Conservation (phyloP, 1,140 invertebrate genomes). For the Hydropsyche tenuis region DNA sequence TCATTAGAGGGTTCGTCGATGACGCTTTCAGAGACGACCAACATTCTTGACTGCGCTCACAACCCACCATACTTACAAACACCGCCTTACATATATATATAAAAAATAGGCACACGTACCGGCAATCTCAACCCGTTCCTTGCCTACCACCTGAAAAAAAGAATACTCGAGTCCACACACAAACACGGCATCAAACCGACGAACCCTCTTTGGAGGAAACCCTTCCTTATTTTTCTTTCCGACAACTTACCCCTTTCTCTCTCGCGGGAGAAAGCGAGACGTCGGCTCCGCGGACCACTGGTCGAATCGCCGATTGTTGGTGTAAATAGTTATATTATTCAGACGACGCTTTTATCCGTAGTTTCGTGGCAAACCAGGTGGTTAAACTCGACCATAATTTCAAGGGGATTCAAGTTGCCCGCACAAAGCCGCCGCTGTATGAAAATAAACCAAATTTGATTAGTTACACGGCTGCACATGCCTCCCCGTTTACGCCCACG, state of each 20-base stretch:
- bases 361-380: conserved; percentile 24
- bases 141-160: conserved; percentile 29
- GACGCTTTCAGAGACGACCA: background rate
- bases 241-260: conserved; percentile 46
- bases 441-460: conserved; percentile 28
- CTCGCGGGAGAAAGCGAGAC: conserved; percentile 29
- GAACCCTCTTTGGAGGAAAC: conserved; percentile 44
- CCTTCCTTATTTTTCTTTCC: conserved; percentile 49
- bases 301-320: background rate
- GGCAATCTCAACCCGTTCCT: conserved; percentile 47
- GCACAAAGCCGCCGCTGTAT: conserved; percentile 20
- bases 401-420: conserved; percentile 25
- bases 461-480: conserved; percentile 22
- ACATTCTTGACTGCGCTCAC: conserved; percentile 16
- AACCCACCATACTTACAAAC: background rate
- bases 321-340: too few relatives aligned
- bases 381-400: conserved; percentile 27
- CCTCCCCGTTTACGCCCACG: background rate
- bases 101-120: background rate
- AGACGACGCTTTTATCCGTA: background rate
- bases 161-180: conserved; percentile 43
- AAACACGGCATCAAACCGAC: conserved; percentile 45
- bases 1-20: conserved; percentile 2
- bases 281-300: conserved; percentile 32
- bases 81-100: background rate